Evolutionary conservation across 2,113 vertebrate genomes (phyloP), one percentile per base, ranked within the genome.

Genomic region (Panurus biarmicus): DNA sequence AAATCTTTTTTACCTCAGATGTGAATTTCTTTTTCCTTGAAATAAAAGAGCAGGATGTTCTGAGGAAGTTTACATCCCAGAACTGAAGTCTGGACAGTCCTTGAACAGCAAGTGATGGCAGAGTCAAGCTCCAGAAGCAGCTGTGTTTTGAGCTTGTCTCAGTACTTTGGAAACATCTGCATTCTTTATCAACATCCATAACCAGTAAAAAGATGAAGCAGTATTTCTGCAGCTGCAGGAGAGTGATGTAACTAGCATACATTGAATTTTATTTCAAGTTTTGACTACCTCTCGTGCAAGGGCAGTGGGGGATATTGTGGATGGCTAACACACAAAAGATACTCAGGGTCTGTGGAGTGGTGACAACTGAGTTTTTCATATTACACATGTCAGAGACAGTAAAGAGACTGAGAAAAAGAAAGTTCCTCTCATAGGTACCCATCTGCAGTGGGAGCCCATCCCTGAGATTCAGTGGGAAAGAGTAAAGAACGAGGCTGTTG

Each of bases 101-200:
- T 94, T 94, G 90, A 97, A 91, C 93, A 95, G 79, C 67, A 87
- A 96, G 82, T 51, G 86, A 96, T 77, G 79, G 88, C 90, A 95
- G 42, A 95, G 88, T 56, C 74, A 93, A 86, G 92, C 88, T 96
- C 84, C 67, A 87, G 84, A 62, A 40, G 64, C 92, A 96, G 91
- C 94, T 95, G 89, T 67, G 6, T 94, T 94, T 95, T 90, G 73
- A 93, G 93, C 91, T 96, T 89, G 81, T 83, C 87, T 96, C 95
- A 90, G 92, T 95, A 92, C 70, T 96, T 96, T 40, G 69, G 94
- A 93, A 97, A 95, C 92, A 95, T 96, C 94, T 94, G 91, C 91
- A 93, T 96, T 96, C 93, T 95, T 95, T 95, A 91, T 92, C 90
- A 92, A 69, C 83, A 93, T 36, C 91, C 92, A 89, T 66, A 95